Percentiles rank a stretch among this genome's conserved stretches.
Evolutionary conservation across 2,888 invertebrate species (phyloP).

Genomic region (Temnothorax unifasciatus): DNA sequence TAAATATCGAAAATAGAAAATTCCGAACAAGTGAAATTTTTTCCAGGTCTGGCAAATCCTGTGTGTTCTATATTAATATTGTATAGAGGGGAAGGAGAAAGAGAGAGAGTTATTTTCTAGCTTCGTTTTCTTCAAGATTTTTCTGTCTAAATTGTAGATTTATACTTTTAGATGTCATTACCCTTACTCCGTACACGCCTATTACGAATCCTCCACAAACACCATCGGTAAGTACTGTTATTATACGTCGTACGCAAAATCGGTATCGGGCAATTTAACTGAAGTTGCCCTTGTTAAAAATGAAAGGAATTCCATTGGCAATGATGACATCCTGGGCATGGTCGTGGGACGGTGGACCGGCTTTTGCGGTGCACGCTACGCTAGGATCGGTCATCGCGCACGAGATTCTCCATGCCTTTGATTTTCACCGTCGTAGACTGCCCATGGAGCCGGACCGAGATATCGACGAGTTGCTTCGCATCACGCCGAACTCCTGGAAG

Average conservation of each 20-base stretch:
- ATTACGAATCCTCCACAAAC: slow-evolving; percentile 87
- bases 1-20: too few relatives aligned
- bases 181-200: slow-evolving; percentile 87
- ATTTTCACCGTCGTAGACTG: slow-evolving; percentile 83
- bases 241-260: background rate
- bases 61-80: too few relatives aligned
- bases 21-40: too few relatives aligned
- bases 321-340: slow-evolving; percentile 87
- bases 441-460: slow-evolving; percentile 83
- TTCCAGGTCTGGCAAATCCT: too few relatives aligned
- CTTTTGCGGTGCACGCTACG: slow-evolving; percentile 86
- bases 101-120: background rate
- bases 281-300: slow-evolving; percentile 37
- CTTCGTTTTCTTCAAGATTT: background rate
- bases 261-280: background rate
- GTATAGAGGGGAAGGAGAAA: background rate
- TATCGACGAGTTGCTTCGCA: slow-evolving; percentile 83
- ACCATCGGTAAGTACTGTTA: slow-evolving; percentile 84
- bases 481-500: slow-evolving; percentile 85
- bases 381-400: slow-evolving; percentile 87
- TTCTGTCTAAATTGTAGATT: background rate
- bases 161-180: slow-evolving; percentile 84
- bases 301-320: slow-evolving; percentile 86
- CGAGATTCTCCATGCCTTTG: slow-evolving; percentile 87
- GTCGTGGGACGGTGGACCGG: slow-evolving; percentile 86